Percentiles rank a stretch among this genome's conserved stretches.
These are phyloP conservation scores for Penaeus chinensis DNA, from an alignment of 1,140 invertebrate species.

Conservation along the genomic window DNA sequence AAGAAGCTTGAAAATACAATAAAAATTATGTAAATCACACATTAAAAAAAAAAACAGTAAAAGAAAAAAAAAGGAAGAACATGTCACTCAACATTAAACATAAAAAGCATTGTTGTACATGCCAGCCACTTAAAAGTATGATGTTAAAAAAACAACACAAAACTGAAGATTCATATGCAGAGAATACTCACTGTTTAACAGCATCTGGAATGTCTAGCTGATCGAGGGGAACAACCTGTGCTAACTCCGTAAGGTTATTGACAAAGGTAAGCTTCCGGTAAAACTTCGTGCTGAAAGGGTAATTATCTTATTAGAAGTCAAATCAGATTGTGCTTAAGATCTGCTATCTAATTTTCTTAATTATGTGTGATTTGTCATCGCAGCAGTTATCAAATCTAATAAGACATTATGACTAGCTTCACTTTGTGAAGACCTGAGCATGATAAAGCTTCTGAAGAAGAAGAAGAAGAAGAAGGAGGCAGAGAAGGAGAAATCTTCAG, in stretches of 20 bases:
- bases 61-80: not conserved
- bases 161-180: not conserved
- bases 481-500: not conserved
- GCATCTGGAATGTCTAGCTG: slow-evolving; percentile 85
- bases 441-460: not conserved
- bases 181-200: slow-evolving; percentile 78
- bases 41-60: too few species aligned
- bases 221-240: slow-evolving; percentile 80
- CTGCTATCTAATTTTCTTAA: too few species aligned
- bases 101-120: not conserved
- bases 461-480: too few species aligned
- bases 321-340: too few species aligned
- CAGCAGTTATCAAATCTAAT: too few species aligned
- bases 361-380: too few species aligned
- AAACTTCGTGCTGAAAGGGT: slow-evolving; percentile 83
- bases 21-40: not conserved
- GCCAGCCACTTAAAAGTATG: not conserved
- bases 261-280: slow-evolving; percentile 86
- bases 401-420: too few species aligned
- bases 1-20: not conserved
- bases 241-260: slow-evolving; percentile 79
- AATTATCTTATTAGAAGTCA: slow-evolving; percentile 26
- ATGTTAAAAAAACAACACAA: not conserved
- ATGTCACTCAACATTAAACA: not conserved
- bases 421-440: too few species aligned